Conservation (phyloP, 2,888 invertebrate species). For the Dryobota labecula region DNA sequence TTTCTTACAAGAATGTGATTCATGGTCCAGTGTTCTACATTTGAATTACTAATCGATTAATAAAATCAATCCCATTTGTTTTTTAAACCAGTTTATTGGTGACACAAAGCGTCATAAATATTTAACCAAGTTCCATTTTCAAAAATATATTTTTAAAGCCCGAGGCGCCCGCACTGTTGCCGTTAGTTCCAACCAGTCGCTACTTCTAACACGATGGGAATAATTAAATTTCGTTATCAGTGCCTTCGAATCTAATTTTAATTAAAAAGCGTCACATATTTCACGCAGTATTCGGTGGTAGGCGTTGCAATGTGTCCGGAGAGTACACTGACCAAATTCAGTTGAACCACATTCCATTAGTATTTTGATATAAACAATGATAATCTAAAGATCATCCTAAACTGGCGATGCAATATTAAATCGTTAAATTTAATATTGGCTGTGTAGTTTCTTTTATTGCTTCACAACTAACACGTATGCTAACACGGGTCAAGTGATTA, state of each 20-base stretch:
- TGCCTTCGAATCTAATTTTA: slow-evolving; percentile 87
- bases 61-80: slow-evolving; percentile 54
- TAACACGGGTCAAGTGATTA: slow-evolving; percentile 85
- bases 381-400: slow-evolving; percentile 73
- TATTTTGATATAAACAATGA: slow-evolving; percentile 64
- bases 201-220: slow-evolving; percentile 80
- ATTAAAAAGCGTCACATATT: slow-evolving; percentile 90
- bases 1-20: slow-evolving; percentile 40
- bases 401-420: slow-evolving; percentile 87
- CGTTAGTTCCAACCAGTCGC: slow-evolving; percentile 74
- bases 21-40: slow-evolving; percentile 47
- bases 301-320: slow-evolving; percentile 83
- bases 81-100: slow-evolving; percentile 50
- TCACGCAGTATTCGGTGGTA: slow-evolving; percentile 88
- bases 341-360: slow-evolving; percentile 73
- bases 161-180: slow-evolving; percentile 67
- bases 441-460: slow-evolving; percentile 88
- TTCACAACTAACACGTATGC: slow-evolving; percentile 85
- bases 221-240: slow-evolving; percentile 88
- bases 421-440: slow-evolving; percentile 90
- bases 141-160: slow-evolving; percentile 58
- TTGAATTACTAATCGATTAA: slow-evolving; percentile 47
- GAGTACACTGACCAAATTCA: slow-evolving; percentile 76
- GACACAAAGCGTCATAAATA: slow-evolving; percentile 63
- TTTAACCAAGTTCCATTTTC: slow-evolving; percentile 63